Evolutionary conservation across 2,888 invertebrate species (phyloP), one percentile per base, ranked within the genome.

Genomic region (Drosophila limbata): DNA sequence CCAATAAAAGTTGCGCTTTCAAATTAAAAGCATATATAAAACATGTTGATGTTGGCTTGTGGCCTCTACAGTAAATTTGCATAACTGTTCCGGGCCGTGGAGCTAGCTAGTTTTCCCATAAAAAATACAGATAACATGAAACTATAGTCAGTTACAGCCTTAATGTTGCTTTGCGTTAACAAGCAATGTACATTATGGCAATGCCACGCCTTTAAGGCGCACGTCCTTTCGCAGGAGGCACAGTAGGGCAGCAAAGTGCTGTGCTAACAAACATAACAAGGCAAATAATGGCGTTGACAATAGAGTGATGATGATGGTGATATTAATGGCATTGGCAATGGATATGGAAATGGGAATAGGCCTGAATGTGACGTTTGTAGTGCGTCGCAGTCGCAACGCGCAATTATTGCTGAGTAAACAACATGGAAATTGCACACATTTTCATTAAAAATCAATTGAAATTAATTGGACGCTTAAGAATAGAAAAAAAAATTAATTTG

Each of bases 381-480:
- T 28, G 51, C 33, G 13, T 42, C 15, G 35, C 47, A 44, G 17
- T 52, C 40, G 39, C 56, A 71, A 25, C 39, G 19, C 19, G 40
- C 45, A 75, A 62, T 56, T 69, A 74, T 68, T 65, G 71, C 62
- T 55, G 47, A 65, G 39, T 50, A 66, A 80, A 71, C 56, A 69
- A 65, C 61, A 45, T 65, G 52, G 35, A 69, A 75, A 77, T 69
- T 61, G 64, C 33, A 52, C 53, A 31, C 61, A 68, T 69, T 62
- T 71, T 64, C 68, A 69, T 69, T 78, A 75, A 79, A 79, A 84
- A 82, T 87, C 88, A 87, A 87, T 85, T 81, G 69, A 55, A 74
- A 55, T 52, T 74, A 64, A 74, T 74, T 73, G 69, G 21, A 17
- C 42, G n/a, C 10, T 17, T 45, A n/a, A 68, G 44, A 44, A 19